Evolutionary conservation across 2,113 vertebrate species (phyloP), one percentile per base, ranked within the genome.

Genomic region (Scopus umbretta): DNA sequence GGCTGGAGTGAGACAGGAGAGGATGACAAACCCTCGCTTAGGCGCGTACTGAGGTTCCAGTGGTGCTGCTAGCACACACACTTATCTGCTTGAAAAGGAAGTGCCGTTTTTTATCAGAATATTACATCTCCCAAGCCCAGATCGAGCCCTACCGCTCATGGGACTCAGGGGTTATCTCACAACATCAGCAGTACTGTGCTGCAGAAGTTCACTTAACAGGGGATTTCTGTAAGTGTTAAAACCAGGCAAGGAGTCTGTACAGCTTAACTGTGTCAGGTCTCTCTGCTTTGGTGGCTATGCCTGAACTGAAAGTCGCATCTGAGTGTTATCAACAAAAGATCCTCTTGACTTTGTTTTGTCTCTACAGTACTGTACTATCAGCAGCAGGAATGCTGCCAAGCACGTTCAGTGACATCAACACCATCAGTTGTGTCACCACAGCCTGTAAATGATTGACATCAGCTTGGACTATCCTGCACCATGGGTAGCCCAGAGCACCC

Each of bases 101-200:
- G 98, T 98, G 97, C 97, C 96, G 96, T 96, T 96, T 97, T 97
- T 98, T 98, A 99, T 99, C 98, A 98, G 91, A 85, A 92, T 97
- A 97, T 97, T 98, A 97, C 97, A 98, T 99, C 98, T 98, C 97
- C 96, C 94, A 90, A 98, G 98, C 97, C 98, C 97, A 95, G 98
- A 94, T 94, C 97, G 93, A 97, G 97, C 97, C 97, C 94, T 83
- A 50, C 95, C 3, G 83, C 98, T 97, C 92, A 95, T 98, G 98
- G 98, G 98, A 97, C 97, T 96, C 68, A 43, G 84, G 91, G 96
- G 94, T 98, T 98, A 98, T 98, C 98, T 98, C 92, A 90, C 97
- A 98, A 96, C 96, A 98, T 98, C 98, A 98, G 97, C 96, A 88
- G 82, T 62, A 21, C 82, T 73, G 47, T 49, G 94, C 96, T 96